Evolutionary conservation across 2,113 vertebrate genomes (phyloP), one percentile per base, ranked within the genome.

Genomic region (Corythornis madagascariensis): DNA sequence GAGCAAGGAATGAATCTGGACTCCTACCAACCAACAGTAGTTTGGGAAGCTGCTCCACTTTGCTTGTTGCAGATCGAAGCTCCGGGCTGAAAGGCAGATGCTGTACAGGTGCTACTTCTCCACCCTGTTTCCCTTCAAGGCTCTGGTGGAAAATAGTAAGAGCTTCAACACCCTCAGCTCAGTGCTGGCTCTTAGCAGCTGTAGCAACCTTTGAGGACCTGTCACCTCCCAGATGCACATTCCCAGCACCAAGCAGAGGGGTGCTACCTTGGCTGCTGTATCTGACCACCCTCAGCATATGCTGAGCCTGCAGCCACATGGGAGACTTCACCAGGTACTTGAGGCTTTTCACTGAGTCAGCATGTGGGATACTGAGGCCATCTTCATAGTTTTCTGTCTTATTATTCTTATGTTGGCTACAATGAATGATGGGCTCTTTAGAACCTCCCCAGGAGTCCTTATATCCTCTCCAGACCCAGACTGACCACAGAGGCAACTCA

Each of bases 81-180:
- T 78, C 76, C 90, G 69, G 65, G 57, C 69, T 81, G 85, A 61
- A 80, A 48, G 11, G 17, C 74, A 56, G 79, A 28, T 86, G 69
- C 60, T 81, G 29, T 25, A 12, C 52, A 31, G 52, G 57, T 56
- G 67, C 64, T 83, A 48, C 35, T 65, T 28, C 74, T 72, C 53
- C 10, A 3, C 6, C 63, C 55, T 0, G 1, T 60, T 24, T 21
- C 5, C 1, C 31, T 28, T 18, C 53, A 61, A 57, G 29, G 59
- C 24, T 19, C 29, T 1, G 3, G 11, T 69, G 55, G 71, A 21
- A 31, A 64, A 69, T 18, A 42, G 33, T 2, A 21, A 57, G 40
- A 83, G 26, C 13, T 11, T 48, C 31, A 2, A 22, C 18, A 45
- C 4, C 8, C 64, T 16, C 2, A 1, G 42, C 57, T 74, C 1